Conservation (phyloP, 2,113 vertebrate species). For the Pluvialis apricaria region DNA sequence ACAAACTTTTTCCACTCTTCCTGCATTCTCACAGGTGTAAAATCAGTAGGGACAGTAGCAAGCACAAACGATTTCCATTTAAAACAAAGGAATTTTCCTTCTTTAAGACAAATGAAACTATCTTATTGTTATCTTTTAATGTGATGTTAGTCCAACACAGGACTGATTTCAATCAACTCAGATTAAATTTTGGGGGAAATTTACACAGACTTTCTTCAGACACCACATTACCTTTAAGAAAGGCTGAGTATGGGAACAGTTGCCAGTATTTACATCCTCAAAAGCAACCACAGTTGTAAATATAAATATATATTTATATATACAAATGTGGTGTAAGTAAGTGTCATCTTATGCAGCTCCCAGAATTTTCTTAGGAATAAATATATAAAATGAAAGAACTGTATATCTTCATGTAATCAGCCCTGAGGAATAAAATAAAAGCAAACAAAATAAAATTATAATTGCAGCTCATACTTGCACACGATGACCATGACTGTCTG, state of each 20-base stretch:
- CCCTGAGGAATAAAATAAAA: neutral
- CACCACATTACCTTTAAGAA: neutral
- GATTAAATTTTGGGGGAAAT: neutral
- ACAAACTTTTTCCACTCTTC: slow-evolving; percentile 50
- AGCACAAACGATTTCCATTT: neutral
- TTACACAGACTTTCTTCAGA: neutral
- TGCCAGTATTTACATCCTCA: neutral
- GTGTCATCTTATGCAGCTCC: neutral
- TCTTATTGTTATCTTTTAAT: neutral
- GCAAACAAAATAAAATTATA: neutral
- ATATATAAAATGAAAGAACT: neutral
- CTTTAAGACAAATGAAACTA: neutral
- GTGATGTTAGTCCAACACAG: neutral
- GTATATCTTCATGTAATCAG: neutral
- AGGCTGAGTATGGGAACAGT: neutral
- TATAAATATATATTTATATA: neutral
- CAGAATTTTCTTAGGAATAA: neutral
- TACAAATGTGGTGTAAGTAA: neutral
- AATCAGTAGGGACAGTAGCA: neutral
- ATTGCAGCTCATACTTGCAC: neutral
- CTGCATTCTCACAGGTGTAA: slow-evolving; percentile 40
- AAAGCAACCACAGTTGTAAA: neutral
- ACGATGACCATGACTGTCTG: neutral
- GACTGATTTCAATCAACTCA: neutral
- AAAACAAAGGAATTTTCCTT: neutral